These are phyloP conservation scores for Epizoanthus fatuus DNA, from an alignment of 92 coral and sea anemone genomes.

Conservation along the genomic window DNA sequence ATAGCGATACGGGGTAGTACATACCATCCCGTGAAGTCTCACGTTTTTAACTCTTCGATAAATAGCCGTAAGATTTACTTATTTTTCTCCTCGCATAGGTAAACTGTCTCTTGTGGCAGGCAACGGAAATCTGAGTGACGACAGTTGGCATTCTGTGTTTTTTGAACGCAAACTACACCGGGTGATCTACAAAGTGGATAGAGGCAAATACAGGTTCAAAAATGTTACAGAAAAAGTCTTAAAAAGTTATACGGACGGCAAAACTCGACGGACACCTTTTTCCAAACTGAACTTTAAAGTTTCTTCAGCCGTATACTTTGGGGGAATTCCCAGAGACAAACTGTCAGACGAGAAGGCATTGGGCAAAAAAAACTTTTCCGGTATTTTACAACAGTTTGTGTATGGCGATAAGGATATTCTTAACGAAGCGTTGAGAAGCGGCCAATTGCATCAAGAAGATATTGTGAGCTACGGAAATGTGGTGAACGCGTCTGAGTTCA, in stretches of 20 bases:
- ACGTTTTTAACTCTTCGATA: too few species aligned
- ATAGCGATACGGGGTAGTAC: too few species aligned
- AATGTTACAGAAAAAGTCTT: not conserved
- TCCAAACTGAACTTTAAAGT: not conserved
- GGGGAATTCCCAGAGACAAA: slow-evolving; percentile 11
- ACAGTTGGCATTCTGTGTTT: slow-evolving; percentile 40
- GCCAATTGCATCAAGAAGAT: not conserved
- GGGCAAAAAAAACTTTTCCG: slow-evolving; percentile 27
- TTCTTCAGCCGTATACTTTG: slow-evolving; percentile 16
- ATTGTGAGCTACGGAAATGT: slow-evolving; percentile 10
- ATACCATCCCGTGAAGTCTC: too few species aligned
- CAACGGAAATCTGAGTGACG: slow-evolving; percentile 3
- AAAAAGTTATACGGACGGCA: too few species aligned
- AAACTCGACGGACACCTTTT: not conserved
- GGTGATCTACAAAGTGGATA: slow-evolving; percentile 19
- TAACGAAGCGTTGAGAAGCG: not conserved
- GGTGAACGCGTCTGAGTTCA: slow-evolving; percentile 23
- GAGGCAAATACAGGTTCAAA: not conserved
- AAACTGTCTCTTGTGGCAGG: not conserved
- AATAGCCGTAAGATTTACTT: too few species aligned
- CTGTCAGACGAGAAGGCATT: not conserved
- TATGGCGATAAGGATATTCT: slow-evolving; percentile 10
- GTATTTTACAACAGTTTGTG: slow-evolving; percentile 30
- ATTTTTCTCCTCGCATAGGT: not conserved
- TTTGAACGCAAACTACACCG: slow-evolving; percentile 25